Conservation (phyloP, 2,888 invertebrate species). For the Nezara viridula region DNA sequence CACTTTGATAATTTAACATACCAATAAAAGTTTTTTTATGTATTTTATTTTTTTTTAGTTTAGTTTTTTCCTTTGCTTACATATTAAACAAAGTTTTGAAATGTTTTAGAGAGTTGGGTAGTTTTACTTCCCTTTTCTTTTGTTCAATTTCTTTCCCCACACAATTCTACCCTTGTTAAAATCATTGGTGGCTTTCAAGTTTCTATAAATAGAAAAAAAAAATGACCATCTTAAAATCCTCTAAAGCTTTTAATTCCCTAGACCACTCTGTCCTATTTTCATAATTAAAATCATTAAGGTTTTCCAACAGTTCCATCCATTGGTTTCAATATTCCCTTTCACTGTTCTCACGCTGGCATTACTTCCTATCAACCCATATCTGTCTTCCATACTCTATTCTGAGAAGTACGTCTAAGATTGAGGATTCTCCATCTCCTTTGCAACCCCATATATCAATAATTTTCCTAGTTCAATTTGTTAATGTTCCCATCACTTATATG, state of each 20-base stretch:
- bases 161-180: not conserved
- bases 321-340: too few relatives aligned
- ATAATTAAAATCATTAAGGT: not conserved
- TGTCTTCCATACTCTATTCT: not conserved
- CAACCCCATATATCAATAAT: too few relatives aligned
- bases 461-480: too few relatives aligned
- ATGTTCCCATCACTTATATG: too few relatives aligned
- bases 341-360: too few relatives aligned
- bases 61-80: not conserved
- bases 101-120: too few relatives aligned
- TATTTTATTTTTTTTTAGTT: not conserved
- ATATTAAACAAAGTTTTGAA: not conserved
- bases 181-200: not conserved
- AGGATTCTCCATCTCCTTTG: too few relatives aligned
- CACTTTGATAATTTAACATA: constrained; percentile 13
- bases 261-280: not conserved
- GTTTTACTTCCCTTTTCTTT: too few relatives aligned
- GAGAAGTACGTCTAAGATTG: too few relatives aligned
- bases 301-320: not conserved
- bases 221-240: not conserved
- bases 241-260: not conserved
- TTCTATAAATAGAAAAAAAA: not conserved
- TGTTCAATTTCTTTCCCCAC: not conserved
- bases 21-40: not conserved
- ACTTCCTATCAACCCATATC: not conserved